phyloP scores from a whole-genome alignment of 2,888 invertebrate genomes.

The Uloborus plumipes region DNA sequence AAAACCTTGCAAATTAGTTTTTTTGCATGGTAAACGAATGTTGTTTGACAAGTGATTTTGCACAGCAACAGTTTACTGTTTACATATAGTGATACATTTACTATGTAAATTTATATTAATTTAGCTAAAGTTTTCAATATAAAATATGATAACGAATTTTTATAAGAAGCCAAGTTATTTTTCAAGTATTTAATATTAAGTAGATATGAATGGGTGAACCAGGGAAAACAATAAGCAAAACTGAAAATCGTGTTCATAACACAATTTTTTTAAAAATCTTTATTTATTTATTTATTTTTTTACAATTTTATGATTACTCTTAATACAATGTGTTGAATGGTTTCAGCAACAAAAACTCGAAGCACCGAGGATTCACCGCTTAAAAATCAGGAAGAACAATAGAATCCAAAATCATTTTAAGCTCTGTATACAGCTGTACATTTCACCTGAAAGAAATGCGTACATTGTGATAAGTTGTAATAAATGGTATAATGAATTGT shows the following conservation, averaged over 20 bases:
- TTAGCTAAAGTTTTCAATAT: too few relatives aligned
- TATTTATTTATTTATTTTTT: conserved; percentile 11
- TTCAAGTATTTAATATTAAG: too few relatives aligned
- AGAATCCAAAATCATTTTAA: conserved; percentile 26
- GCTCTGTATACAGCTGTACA: conserved; percentile 36
- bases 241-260: conserved; percentile 9
- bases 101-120: too few relatives aligned
- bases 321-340: conserved; percentile 3
- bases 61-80: too few relatives aligned
- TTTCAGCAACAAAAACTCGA: conserved; percentile 14
- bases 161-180: too few relatives aligned
- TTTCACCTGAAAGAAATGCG: conserved; percentile 19
- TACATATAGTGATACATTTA: too few relatives aligned
- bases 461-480: background rate
- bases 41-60: too few relatives aligned
- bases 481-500: too few relatives aligned
- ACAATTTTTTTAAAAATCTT: conserved; percentile 46
- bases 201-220: too few relatives aligned
- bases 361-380: conserved; percentile 18
- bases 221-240: background rate
- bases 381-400: conserved; percentile 24
- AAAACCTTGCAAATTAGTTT: too few relatives aligned
- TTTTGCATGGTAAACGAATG: too few relatives aligned
- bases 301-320: conserved; percentile 26
- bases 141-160: too few relatives aligned